Percentiles rank a stretch among this genome's conserved stretches.
These are phyloP conservation scores for Dermochelys coriacea DNA, from an alignment of 2,797 vertebrate genomes.

Conservation along the genomic window DNA sequence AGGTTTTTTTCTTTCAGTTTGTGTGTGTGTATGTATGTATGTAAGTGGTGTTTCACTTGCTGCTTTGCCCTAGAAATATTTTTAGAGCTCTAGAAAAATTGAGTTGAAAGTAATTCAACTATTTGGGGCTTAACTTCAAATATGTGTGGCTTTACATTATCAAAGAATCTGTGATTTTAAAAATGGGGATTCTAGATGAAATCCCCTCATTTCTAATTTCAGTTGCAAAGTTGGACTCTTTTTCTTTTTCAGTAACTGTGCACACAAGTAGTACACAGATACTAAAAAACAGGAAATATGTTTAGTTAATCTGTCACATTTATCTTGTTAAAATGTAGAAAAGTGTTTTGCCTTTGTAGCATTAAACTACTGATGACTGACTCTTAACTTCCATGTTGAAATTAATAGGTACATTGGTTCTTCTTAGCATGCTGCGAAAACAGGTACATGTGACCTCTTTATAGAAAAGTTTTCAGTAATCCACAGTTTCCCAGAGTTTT, in stretches of 20 bases:
- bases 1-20: slow-evolving; percentile 54
- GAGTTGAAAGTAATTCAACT: not conserved
- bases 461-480: not conserved
- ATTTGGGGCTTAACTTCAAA: slow-evolving; percentile 10
- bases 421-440: not conserved
- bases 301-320: not conserved
- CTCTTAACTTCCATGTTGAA: not conserved
- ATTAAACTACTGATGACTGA: not conserved
- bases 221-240: not conserved
- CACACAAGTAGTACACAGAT: not conserved
- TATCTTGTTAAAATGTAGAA: not conserved
- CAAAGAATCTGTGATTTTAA: not conserved
- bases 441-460: not conserved
- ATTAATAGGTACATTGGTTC: not conserved
- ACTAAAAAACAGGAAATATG: not conserved
- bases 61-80: slow-evolving; percentile 49
- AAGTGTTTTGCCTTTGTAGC: not conserved
- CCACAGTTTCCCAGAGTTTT: not conserved
- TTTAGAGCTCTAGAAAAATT: slow-evolving; percentile 13
- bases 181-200: not conserved
- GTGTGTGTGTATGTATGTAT: slow-evolving; percentile 33
- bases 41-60: slow-evolving; percentile 40
- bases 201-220: not conserved
- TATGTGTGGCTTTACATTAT: not conserved
- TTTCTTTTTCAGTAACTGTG: slow-evolving; percentile 3